Evolutionary conservation across 2,113 vertebrate species (phyloP).

Genomic region (Hyperoodon ampullatus): DNA sequence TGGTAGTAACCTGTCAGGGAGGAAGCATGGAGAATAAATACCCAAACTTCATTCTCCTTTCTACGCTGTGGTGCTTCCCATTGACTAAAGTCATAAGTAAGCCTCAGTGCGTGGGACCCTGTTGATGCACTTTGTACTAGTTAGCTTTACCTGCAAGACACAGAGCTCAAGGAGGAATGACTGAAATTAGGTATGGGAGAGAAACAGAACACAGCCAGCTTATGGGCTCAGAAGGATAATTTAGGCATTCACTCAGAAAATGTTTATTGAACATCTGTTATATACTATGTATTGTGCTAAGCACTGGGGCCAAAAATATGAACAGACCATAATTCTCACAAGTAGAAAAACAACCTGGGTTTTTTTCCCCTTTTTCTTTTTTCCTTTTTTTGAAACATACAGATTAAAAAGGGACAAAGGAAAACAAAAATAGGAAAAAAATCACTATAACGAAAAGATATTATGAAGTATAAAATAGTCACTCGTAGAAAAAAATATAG

Average conservation of each 20-base stretch:
- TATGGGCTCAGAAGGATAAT: background rate
- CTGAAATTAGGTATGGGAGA: background rate
- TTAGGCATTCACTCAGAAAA: background rate
- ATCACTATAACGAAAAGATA: background rate
- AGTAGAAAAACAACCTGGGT: background rate
- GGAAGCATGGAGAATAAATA: background rate
- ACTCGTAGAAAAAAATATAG: conserved; percentile 46
- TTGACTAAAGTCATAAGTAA: background rate
- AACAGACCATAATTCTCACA: background rate
- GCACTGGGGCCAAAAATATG: background rate
- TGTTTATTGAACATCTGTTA: background rate
- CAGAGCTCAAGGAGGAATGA: background rate
- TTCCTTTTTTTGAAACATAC: background rate
- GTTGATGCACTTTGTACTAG: background rate
- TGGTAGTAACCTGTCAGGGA: background rate
- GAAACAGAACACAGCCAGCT: background rate
- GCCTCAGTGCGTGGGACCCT: background rate
- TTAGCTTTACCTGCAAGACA: background rate
- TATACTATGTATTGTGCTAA: background rate
- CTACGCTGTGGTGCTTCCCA: background rate
- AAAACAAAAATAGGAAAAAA: conserved; percentile 28
- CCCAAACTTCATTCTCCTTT: background rate
- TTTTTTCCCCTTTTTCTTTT: background rate
- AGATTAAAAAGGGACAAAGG: background rate
- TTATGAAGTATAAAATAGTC: conserved; percentile 51